Evolutionary conservation across 2,797 vertebrate species (phyloP).

Genomic region (Etheostoma nigrum): DNA sequence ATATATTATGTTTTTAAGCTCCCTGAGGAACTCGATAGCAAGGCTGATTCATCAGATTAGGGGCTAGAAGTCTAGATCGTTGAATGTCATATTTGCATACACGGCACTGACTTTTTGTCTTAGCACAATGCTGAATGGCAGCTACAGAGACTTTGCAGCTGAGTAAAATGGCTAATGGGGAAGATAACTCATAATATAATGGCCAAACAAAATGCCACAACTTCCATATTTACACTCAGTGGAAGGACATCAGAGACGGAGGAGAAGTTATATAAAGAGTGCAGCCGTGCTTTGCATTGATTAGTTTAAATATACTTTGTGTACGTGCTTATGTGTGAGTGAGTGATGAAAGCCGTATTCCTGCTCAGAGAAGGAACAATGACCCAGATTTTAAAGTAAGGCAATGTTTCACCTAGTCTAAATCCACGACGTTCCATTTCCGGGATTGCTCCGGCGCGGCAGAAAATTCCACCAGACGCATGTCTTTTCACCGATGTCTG

Average conservation of each 20-base stretch:
- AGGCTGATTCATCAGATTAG: constrained; percentile 80
- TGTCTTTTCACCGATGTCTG: too few relatives aligned
- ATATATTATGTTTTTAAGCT: constrained; percentile 53
- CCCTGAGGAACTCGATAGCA: constrained; percentile 52
- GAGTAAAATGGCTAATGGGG: constrained; percentile 77
- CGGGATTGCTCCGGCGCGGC: too few relatives aligned
- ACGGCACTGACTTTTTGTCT: constrained; percentile 77
- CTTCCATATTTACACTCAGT: constrained; percentile 71
- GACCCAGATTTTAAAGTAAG: constrained; percentile 15
- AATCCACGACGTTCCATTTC: too few relatives aligned
- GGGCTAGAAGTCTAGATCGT: constrained; percentile 69
- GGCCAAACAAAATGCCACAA: constrained; percentile 80
- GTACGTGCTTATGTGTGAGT: not conserved
- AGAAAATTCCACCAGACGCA: too few relatives aligned
- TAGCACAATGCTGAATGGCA: constrained; percentile 72
- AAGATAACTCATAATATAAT: constrained; percentile 79
- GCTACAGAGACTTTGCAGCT: constrained; percentile 59
- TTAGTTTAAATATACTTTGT: constrained; percentile 13
- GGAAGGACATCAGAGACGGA: constrained; percentile 71
- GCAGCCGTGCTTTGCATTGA: constrained; percentile 52
- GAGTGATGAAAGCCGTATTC: constrained; percentile 12
- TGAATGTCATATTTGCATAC: constrained; percentile 90
- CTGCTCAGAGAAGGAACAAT: constrained; percentile 14
- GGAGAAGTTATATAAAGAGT: constrained; percentile 57
- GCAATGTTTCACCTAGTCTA: not conserved